Conservation (phyloP, 2,113 vertebrate genomes). For the Cyprinodon variegatus region DNA sequence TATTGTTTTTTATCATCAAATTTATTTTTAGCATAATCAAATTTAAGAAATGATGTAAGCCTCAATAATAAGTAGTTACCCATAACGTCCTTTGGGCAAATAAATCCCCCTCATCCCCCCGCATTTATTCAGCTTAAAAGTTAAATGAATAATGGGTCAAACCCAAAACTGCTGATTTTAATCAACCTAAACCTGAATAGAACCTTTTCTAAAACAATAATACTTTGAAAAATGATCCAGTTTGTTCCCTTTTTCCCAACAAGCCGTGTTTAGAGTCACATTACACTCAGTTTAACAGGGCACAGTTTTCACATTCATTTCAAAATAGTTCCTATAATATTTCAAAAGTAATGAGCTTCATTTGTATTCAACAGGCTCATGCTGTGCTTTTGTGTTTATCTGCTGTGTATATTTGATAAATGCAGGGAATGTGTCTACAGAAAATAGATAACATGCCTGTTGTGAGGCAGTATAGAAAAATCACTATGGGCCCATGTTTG, state of each 20-base stretch:
- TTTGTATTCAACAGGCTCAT: constrained; percentile 45
- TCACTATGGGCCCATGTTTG: background rate
- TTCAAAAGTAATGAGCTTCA: constrained; percentile 24
- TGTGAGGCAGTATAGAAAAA: constrained; percentile 23
- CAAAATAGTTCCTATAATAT: constrained; percentile 17
- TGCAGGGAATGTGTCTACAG: constrained; percentile 32
- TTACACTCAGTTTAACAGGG: background rate
- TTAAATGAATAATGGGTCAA: background rate
- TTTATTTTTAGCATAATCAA: background rate
- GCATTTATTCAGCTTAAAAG: background rate
- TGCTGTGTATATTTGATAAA: constrained; percentile 41
- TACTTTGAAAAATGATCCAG: background rate
- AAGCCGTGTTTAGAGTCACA: background rate
- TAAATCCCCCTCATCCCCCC: no score
- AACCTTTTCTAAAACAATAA: background rate
- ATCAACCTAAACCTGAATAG: background rate
- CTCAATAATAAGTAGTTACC: background rate
- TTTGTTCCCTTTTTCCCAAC: background rate
- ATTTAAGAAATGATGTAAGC: background rate
- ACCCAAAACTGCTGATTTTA: background rate
- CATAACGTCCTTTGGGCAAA: background rate
- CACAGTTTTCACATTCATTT: background rate
- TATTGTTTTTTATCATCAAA: background rate
- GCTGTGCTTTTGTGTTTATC: constrained; percentile 25
- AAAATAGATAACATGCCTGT: constrained; percentile 41